phyloP scores from a whole-genome alignment of 1,140 invertebrate species.

The Polypedilum vanderplanki region DNA sequence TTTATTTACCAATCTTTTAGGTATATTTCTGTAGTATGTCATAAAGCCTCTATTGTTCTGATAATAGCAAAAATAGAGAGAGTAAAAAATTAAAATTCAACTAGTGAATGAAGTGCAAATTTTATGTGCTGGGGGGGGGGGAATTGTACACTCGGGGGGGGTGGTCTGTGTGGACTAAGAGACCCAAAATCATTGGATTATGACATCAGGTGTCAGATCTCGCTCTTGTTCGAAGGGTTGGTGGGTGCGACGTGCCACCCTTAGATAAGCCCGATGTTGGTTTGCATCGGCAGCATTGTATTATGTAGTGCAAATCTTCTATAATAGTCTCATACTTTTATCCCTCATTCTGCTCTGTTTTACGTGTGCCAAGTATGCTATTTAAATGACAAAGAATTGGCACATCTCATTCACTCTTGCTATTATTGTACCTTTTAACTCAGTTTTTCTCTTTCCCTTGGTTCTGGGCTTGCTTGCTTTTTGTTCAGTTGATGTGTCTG shows the following conservation, averaged over 20 bases:
- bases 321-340: background rate
- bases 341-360: background rate
- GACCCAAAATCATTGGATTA: too few relatives aligned
- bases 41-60: too few relatives aligned
- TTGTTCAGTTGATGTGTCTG: background rate
- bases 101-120: too few relatives aligned
- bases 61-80: too few relatives aligned
- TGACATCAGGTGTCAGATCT: background rate
- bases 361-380: background rate
- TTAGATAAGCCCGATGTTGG: background rate
- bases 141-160: too few relatives aligned
- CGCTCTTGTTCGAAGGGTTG: background rate
- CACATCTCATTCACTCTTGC: background rate
- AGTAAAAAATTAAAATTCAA: too few relatives aligned
- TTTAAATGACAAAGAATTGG: conserved; percentile 6
- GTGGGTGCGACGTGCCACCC: too few relatives aligned
- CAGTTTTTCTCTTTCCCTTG: background rate
- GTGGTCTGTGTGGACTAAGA: too few relatives aligned
- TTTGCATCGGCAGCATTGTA: background rate
- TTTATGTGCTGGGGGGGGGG: background rate
- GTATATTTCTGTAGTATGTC: too few relatives aligned
- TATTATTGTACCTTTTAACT: background rate
- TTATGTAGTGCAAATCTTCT: conserved; percentile 15
- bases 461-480: background rate
- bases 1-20: background rate